A percentile compares a stretch with the other conserved stretches of the same genome.
These are phyloP conservation scores for Ephialtes manifestator DNA, from an alignment of 2,888 invertebrate genomes.

Conservation along the genomic window DNA sequence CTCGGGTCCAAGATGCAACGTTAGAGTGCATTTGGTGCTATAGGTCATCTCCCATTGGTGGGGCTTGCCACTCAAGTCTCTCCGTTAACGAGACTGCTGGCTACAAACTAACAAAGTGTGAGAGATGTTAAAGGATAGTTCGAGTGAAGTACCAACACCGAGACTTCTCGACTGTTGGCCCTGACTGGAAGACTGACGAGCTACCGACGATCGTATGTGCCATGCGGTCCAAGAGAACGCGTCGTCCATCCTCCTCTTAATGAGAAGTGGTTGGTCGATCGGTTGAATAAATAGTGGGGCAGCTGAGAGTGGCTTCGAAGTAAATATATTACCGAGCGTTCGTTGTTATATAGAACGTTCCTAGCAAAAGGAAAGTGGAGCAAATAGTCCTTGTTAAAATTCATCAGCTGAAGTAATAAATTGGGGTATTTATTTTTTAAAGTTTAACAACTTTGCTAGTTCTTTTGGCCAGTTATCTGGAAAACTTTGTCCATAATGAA, in stretches of 20 bases:
- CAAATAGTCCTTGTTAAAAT: not conserved
- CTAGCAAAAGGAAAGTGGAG: too few relatives aligned
- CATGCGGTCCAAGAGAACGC: not conserved
- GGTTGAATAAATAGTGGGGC: slow-evolving; percentile 9
- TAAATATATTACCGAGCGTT: not conserved
- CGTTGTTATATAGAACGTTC: too few relatives aligned
- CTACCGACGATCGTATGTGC: not conserved
- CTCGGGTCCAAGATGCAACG: slow-evolving; percentile 41
- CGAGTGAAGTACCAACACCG: slow-evolving; percentile 24
- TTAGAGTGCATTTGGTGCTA: slow-evolving; percentile 58
- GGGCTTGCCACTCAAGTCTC: slow-evolving; percentile 55
- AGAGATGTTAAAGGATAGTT: slow-evolving; percentile 47
- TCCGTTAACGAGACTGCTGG: slow-evolving; percentile 58
- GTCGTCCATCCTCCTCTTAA: slow-evolving; percentile 11
- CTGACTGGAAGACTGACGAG: slow-evolving; percentile 32
- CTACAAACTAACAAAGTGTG: slow-evolving; percentile 64
- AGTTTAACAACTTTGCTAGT: too few relatives aligned
- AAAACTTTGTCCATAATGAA: too few relatives aligned
- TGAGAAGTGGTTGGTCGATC: not conserved
- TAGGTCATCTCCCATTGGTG: slow-evolving; percentile 41
- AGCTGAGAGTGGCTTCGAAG: not conserved
- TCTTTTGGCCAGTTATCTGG: too few relatives aligned
- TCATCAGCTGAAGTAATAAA: not conserved
- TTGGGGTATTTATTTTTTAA: not conserved
- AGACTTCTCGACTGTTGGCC: slow-evolving; percentile 16